These are phyloP conservation scores for Cyanistes caeruleus DNA, from an alignment of 2,113 vertebrate genomes.

Conservation along the genomic window DNA sequence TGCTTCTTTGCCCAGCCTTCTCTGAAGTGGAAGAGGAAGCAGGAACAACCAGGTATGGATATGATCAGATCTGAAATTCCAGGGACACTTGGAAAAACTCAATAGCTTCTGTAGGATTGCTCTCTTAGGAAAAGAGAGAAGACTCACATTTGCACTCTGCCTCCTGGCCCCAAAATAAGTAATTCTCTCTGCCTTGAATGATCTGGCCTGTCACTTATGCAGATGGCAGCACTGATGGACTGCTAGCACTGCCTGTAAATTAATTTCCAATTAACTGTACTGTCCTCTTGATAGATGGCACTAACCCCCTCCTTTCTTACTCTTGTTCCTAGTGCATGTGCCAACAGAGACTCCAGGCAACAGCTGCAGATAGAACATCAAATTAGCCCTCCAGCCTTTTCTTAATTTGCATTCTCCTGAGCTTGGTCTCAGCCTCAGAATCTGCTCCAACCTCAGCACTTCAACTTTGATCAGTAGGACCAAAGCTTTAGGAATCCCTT, in stretches of 20 bases:
- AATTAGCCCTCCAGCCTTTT: not conserved
- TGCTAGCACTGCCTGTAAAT: not conserved
- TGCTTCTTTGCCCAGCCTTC: not conserved
- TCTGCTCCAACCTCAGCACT: not conserved
- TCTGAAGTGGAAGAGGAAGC: not conserved
- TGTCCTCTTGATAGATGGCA: not conserved
- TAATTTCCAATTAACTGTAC: not conserved
- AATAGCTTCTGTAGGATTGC: not conserved
- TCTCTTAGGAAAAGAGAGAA: not conserved
- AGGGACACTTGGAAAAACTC: not conserved
- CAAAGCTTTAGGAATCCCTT: not conserved
- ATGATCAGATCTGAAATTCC: not conserved
- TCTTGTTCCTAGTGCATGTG: not conserved
- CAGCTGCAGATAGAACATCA: not conserved
- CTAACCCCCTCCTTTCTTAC: not conserved
- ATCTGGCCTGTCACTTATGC: not conserved
- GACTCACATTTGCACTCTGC: not conserved
- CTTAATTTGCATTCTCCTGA: not conserved
- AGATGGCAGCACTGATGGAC: not conserved
- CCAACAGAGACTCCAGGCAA: not conserved
- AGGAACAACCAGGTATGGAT: accelerated
- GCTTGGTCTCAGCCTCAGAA: not conserved
- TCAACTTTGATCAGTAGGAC: not conserved
- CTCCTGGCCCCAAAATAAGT: not conserved
- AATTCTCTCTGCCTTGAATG: not conserved